Evolutionary conservation across 2,113 vertebrate species (phyloP).

Genomic region (Zosterops lateralis): DNA sequence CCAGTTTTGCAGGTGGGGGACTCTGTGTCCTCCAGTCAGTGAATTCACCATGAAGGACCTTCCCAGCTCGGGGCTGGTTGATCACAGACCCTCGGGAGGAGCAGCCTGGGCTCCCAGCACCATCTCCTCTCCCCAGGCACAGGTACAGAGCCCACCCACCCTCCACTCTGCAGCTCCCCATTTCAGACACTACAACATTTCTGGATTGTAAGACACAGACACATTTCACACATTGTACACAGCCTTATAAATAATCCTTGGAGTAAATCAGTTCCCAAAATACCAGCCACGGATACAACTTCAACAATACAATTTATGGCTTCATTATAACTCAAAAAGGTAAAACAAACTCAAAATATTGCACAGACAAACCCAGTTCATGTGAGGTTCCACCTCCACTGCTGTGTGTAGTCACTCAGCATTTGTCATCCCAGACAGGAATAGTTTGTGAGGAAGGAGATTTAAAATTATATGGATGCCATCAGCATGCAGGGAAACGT

Average conservation of each 20-base stretch:
- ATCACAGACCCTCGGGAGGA: neutral
- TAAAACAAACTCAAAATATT: conserved; percentile 19
- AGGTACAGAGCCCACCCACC: neutral
- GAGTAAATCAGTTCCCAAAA: neutral
- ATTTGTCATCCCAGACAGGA: neutral
- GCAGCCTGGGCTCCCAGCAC: neutral
- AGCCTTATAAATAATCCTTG: neutral
- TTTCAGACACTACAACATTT: neutral
- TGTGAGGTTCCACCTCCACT: neutral
- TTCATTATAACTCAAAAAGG: neutral
- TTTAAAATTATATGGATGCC: neutral
- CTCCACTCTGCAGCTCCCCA: neutral
- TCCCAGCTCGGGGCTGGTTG: fast-evolving
- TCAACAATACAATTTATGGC: neutral
- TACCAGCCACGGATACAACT: neutral
- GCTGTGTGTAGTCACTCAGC: neutral
- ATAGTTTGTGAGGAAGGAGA: neutral
- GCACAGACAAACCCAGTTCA: conserved; percentile 15
- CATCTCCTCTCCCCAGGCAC: fast-evolving
- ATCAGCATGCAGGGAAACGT: neutral
- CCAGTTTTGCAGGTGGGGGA: fast-evolving
- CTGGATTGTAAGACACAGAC: neutral
- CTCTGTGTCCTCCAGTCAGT: fast-evolving
- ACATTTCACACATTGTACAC: neutral
- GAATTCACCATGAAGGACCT: fast-evolving